These are phyloP conservation scores for Quiscalus mexicanus DNA, from an alignment of 2,113 vertebrate species.

Conservation along the genomic window DNA sequence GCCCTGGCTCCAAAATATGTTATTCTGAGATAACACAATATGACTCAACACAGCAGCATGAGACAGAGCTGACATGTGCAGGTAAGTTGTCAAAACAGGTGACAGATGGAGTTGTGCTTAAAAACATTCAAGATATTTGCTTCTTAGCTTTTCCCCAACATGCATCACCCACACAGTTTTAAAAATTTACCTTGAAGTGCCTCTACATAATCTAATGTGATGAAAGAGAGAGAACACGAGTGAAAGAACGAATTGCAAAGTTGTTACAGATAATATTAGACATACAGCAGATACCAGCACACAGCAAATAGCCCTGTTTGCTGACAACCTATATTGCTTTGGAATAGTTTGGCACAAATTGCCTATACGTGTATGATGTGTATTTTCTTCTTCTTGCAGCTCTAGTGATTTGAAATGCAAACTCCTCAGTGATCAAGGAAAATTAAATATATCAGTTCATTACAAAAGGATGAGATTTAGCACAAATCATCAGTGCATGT, in stretches of 20 bases:
- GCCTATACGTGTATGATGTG: not conserved
- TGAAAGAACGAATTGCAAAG: slow-evolving; percentile 48
- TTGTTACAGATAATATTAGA: slow-evolving; percentile 58
- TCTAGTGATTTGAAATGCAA: slow-evolving; percentile 5
- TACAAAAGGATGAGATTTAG: not conserved
- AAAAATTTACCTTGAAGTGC: slow-evolving; percentile 71
- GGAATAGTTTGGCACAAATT: slow-evolving; percentile 65
- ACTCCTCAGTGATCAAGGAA: not conserved
- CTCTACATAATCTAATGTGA: slow-evolving; percentile 67
- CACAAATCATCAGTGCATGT: not conserved
- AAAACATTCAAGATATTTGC: slow-evolving; percentile 56
- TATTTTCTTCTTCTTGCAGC: slow-evolving; percentile 22
- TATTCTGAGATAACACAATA: slow-evolving; percentile 51
- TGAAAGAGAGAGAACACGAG: slow-evolving; percentile 62
- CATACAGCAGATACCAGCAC: slow-evolving; percentile 26
- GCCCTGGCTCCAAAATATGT: not conserved
- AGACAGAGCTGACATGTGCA: slow-evolving; percentile 53
- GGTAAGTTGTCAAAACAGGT: slow-evolving; percentile 61
- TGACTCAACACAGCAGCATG: slow-evolving; percentile 4
- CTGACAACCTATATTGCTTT: slow-evolving; percentile 55
- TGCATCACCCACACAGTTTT: slow-evolving; percentile 46
- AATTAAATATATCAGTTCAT: not conserved
- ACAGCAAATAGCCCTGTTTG: slow-evolving; percentile 65
- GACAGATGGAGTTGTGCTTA: slow-evolving; percentile 59
- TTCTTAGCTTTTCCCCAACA: slow-evolving; percentile 34